phyloP scores from a whole-genome alignment of 1,140 invertebrate genomes.

The Bombus consobrinus region DNA sequence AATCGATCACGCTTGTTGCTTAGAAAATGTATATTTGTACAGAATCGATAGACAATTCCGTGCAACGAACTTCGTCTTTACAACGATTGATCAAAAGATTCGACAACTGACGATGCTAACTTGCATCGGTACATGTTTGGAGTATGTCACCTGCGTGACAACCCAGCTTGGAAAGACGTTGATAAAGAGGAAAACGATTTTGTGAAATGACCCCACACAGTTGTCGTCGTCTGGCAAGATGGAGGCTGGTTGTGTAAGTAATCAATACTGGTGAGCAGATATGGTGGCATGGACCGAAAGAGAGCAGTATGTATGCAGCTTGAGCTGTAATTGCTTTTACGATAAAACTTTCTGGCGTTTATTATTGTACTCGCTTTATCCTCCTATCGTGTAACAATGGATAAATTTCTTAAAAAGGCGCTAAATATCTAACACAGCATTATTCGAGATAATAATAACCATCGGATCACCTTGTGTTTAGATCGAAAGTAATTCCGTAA shows the following conservation, averaged over 20 bases:
- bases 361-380: too few species aligned
- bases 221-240: constrained; percentile 63
- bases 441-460: neutral
- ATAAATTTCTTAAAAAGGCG: neutral
- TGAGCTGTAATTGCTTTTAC: constrained; percentile 11
- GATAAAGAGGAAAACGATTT: constrained; percentile 18
- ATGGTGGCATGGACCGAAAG: constrained; percentile 61
- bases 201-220: constrained; percentile 16
- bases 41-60: too few species aligned
- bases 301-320: constrained; percentile 5
- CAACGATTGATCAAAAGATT: too few species aligned
- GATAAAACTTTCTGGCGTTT: too few species aligned
- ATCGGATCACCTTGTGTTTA: neutral
- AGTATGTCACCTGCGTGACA: too few species aligned
- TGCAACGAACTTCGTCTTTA: too few species aligned
- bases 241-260: constrained; percentile 63
- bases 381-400: too few species aligned
- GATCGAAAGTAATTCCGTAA: neutral
- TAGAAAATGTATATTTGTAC: too few species aligned
- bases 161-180: neutral
- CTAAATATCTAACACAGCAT: too few species aligned
- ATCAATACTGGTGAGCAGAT: constrained; percentile 72
- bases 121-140: too few species aligned
- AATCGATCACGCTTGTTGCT: too few species aligned
- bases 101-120: too few species aligned